Evolutionary conservation across 2,888 invertebrate species (phyloP).

Genomic region (Caenorhabditis macrosperma): DNA sequence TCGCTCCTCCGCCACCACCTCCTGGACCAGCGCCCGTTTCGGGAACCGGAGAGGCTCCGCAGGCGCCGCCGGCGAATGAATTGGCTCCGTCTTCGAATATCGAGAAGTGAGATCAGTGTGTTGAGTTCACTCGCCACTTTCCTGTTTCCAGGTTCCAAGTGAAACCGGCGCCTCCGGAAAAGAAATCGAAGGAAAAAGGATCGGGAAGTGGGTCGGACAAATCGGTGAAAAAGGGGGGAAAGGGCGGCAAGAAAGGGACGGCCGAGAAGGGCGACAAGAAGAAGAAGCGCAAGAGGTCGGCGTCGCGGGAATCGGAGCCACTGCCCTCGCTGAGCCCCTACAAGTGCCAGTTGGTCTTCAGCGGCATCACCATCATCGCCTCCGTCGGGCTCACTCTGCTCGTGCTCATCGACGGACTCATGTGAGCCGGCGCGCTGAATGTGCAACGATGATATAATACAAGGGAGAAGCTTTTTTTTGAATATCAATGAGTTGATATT

Average conservation of each 20-base stretch:
- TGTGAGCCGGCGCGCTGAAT: no score
- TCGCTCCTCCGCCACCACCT: conserved; percentile 31
- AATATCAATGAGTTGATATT: no score
- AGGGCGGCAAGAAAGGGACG: conserved; percentile 2
- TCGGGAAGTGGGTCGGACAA: conserved; percentile 26
- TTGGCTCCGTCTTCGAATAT: conserved; percentile 22
- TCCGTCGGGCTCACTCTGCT: conserved; percentile 36
- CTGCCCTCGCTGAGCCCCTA: conserved; percentile 4
- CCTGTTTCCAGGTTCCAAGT: conserved; percentile 29
- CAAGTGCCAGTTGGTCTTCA: conserved; percentile 37
- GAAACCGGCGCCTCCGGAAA: conserved; percentile 9
- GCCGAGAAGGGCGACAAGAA: neutral
- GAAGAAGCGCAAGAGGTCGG: neutral
- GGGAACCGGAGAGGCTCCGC: neutral
- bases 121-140: neutral
- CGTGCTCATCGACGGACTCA: conserved; percentile 25
- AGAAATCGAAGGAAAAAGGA: conserved; percentile 1
- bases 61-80: neutral
- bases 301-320: conserved; percentile 1
- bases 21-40: neutral
- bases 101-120: conserved; percentile 23
- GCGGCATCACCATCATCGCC: conserved; percentile 16
- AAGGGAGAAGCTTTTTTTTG: no score
- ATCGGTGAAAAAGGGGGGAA: no score
- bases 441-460: no score